Base-by-base conservation (phyloP, 2,113 vertebrate species). In the Laticauda laticaudata region DNA sequence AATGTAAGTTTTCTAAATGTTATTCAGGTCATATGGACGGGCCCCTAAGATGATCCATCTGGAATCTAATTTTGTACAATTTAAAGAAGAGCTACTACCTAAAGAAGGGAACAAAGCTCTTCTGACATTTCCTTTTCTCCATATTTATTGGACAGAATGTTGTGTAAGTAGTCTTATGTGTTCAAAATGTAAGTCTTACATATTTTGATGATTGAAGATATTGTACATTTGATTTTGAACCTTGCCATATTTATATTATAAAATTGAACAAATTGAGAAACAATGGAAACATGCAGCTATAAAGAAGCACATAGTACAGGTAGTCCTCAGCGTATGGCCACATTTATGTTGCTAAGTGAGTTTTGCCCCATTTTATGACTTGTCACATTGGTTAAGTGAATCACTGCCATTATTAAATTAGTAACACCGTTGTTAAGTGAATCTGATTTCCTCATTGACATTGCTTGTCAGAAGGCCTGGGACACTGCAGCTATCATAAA, bases 21-120 rank as follows among this genome's bases (percentile, higher is more conserved):
- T 94, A 34, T 85, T 8, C 93, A 99, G 99, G 97, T 99, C 99
- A 11, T 99, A 99, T 0, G 99, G 99, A 88, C 99, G 99, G 18
- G 98, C 99, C 93, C 99, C 99, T 0, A 99, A 99, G 98, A 99
- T 99, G 99, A 99, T 99, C 96, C 99, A 99, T 95, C 98, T 99
- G n/a, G 99, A 99, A 96, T 99, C 99, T 90, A 99, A 99, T 97
- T 99, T 99, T 94, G 99, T 99, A 93, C 99, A 99, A 94, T 99
- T 99, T 97, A 99, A 99, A 97, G 99, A 99, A 97, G 99, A 99
- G 75, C 98, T 99, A 26, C 98, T 99, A 92, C 99, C 99, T 51
- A 99, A 99, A 97, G 99, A 99, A 61, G 99, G 99, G 43, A 99
- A 99, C 98, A 99, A 99, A 94, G 99, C 99, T 3, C 98, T 99